Evolutionary conservation across 2,113 vertebrate genomes (phyloP).

Genomic region (Carassius gibelio): DNA sequence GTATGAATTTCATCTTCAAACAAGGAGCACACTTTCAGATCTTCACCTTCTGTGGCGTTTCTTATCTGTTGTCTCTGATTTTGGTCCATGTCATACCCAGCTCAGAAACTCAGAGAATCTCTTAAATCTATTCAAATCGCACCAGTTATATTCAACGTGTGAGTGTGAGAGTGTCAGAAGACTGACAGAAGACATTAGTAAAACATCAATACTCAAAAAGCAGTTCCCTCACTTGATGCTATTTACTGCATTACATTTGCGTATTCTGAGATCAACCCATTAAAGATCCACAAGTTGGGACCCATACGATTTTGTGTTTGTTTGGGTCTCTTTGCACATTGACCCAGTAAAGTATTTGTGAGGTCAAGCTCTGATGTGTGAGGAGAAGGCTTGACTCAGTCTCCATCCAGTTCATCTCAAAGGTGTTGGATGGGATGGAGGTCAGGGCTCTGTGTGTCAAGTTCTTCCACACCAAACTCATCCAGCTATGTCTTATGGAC

Average conservation of each 20-base stretch:
- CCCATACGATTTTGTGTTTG: too few relatives aligned
- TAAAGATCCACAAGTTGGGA: too few relatives aligned
- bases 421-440: background rate
- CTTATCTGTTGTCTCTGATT: background rate
- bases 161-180: too few relatives aligned
- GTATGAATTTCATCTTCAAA: background rate
- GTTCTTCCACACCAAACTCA: background rate
- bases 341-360: background rate
- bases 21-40: background rate
- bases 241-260: too few relatives aligned
- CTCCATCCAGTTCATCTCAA: background rate
- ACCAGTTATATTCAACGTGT: too few relatives aligned
- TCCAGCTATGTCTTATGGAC: background rate
- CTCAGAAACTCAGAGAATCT: background rate
- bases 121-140: background rate
- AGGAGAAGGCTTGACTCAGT: background rate
- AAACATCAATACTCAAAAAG: too few relatives aligned
- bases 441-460: background rate
- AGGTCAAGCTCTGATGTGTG: background rate
- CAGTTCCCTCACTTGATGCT: too few relatives aligned
- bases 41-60: background rate
- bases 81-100: background rate
- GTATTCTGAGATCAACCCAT: too few relatives aligned
- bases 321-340: too few relatives aligned
- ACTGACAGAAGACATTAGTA: too few relatives aligned